Evolutionary conservation across 2,888 invertebrate species (phyloP).

Genomic region (Drepana falcataria): DNA sequence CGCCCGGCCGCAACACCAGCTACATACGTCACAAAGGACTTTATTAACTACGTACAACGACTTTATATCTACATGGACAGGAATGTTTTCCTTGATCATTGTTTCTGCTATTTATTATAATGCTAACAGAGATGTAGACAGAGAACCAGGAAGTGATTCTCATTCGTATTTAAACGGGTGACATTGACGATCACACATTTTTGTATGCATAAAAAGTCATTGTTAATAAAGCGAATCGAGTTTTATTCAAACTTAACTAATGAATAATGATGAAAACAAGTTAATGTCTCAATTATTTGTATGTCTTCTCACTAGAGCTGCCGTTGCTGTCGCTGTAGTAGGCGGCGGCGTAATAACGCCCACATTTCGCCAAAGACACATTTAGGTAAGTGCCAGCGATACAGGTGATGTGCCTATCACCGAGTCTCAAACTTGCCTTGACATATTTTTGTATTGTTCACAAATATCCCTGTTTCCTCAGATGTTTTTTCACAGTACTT

Average conservation of each 20-base stretch:
- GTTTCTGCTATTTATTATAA: slow-evolving; percentile 50
- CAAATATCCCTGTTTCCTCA: too few species aligned
- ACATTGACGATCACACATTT: slow-evolving; percentile 5
- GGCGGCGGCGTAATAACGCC: too few species aligned
- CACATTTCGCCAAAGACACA: too few species aligned
- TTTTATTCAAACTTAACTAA: background rate
- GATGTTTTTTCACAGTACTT: too few species aligned
- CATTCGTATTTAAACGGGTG: slow-evolving; percentile 2
- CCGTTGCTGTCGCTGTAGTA: too few species aligned
- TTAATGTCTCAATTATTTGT: background rate
- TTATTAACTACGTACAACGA: slow-evolving; percentile 36
- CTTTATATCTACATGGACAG: slow-evolving; percentile 35
- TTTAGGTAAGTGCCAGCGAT: too few species aligned
- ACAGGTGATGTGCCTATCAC: too few species aligned
- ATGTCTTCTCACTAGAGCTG: too few species aligned
- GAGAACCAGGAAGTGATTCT: slow-evolving; percentile 42
- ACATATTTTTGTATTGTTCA: too few species aligned
- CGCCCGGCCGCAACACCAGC: slow-evolving; percentile 22
- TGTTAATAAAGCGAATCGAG: background rate
- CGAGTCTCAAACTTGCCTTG: too few species aligned
- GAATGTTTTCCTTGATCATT: slow-evolving; percentile 65
- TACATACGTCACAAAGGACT: slow-evolving; percentile 63
- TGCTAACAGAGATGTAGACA: slow-evolving; percentile 29
- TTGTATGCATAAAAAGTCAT: background rate
- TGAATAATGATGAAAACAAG: background rate